A percentile compares a stretch with the other conserved stretches of the same genome.
Conservation (phyloP, 2,888 invertebrate genomes). For the Chorisops tibialis region DNA sequence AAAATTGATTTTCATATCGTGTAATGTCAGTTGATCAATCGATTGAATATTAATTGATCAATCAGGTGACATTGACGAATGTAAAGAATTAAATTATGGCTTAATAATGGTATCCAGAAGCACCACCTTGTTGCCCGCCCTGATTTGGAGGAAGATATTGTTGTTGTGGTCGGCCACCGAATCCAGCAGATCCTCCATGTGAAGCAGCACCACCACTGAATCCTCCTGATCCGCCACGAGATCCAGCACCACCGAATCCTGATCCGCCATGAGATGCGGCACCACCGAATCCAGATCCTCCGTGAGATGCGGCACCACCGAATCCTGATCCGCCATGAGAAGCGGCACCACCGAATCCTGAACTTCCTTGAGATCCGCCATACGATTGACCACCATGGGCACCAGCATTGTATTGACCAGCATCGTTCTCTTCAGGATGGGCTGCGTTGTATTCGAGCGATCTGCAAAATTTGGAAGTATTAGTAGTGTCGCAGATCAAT, state of each 20-base stretch:
- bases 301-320: constrained; percentile 12
- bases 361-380: background rate
- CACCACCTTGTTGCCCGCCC: constrained; percentile 3
- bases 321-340: constrained; percentile 23
- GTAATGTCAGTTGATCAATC: too few species aligned
- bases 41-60: constrained; percentile 10
- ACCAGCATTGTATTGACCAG: constrained; percentile 4
- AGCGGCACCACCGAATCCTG: background rate
- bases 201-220: background rate
- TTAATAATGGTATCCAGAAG: constrained; percentile 33
- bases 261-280: constrained; percentile 6
- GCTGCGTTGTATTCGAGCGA: constrained; percentile 34
- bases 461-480: constrained; percentile 14
- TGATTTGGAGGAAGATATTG: constrained; percentile 43
- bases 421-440: constrained; percentile 27
- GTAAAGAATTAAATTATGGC: background rate
- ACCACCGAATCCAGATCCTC: constrained; percentile 12
- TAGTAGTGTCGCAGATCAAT: too few species aligned
- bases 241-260: background rate
- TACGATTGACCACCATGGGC: constrained; percentile 10
- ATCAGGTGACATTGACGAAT: background rate
- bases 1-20: constrained; percentile 11
- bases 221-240: background rate
- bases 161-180: constrained; percentile 36
- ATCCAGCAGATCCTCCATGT: constrained; percentile 32